Evolutionary conservation across 2,888 invertebrate genomes (phyloP), one percentile per base, ranked within the genome.

Genomic region (Hypercompe scribonia): DNA sequence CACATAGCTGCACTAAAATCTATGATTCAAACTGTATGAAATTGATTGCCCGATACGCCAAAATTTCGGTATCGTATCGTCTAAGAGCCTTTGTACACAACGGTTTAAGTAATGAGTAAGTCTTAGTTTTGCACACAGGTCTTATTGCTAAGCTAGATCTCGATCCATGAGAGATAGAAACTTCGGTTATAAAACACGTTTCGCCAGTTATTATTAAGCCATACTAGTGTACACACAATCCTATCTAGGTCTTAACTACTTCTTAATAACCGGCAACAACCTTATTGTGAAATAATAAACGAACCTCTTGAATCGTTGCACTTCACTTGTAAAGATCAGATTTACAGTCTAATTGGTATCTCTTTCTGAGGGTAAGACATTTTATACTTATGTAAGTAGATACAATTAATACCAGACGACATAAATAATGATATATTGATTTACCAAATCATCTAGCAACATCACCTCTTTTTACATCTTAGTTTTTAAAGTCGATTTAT

Each of bases 201-300:
- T 73, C 46, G 33, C 58, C 28, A 54, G 64, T 54, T 54, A 8
- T 24, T 42, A 65, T 68, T 68, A 54, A 68, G 50, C 50, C 50
- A 72, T 72, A 72, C 69, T 65, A 64, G 72, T 69, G 58, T 68
- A 58, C 42, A 71, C 58, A 61, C 31, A 61, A 66, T 70, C 66
- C 65, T 61, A 73, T 66, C 73, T 63, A 70, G 61, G 50, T 73
- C 66, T 63, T 61, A 58, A 31, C 31, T 31, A n/a, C 63, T 73
- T 61, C 10, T 61, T 15, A 36, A 15, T 31, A 50, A 58, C 61
- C 34, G 11, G 31, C 66, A 70, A 61, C 31, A 39, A 54, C 42
- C 64, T 73, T 34, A 21, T 68, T 42, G 28, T 46, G 58, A 67
- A 70, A 65, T 39, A 67, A 46, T 54, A 70, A 61, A 69, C 42